Evolutionary conservation across 1,140 invertebrate genomes (phyloP), one percentile per base, ranked within the genome.

Genomic region (Leguminivora glycinivorella): DNA sequence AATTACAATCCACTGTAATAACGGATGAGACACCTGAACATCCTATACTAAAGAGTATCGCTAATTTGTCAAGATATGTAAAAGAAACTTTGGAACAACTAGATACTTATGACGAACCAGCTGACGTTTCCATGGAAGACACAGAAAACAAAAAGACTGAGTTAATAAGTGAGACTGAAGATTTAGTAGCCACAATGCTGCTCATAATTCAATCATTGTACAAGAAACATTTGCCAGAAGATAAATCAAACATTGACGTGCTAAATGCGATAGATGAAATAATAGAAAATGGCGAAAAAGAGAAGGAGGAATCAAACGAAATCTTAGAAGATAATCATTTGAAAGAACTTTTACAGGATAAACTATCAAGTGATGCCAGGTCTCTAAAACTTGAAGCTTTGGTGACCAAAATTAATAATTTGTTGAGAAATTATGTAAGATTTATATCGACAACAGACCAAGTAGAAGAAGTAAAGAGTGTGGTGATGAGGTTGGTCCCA

Each of bases 161-260:
- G 56, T 89, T 92, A 70, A 71, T 92, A 31, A 75, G 72, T 14
- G 79, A 92, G 75, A 78, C 94, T 4, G 93, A 95, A 81, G 90
- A 92, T 71, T 84, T 95, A 60, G 81, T 94, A 0, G 93, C 94
- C 66, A 92, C 87, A 40, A 92, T 95, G 77, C 85, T 96, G 0
- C 72, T 95, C 6, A 87, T 93, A 0, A 92, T 96, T 70, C 95
- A 96, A 82, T 94, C 94, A 58, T 88, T 96, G 43, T 95, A 94
- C 76, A 96, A 96, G 82, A 94, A 94, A 72, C 93, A 94, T 87
- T 75, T 87, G 40, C 79, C 81, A 19, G 6, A 67, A 29, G 76
- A 83, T 14, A 82, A 56, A 19, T 66, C 67, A 14, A 80, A 83
- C 63, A 72, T 77, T 0, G 87, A 93, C 10, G 80, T 92, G 70